Evolutionary conservation across 2,797 vertebrate genomes (phyloP).

Genomic region (Huso huso): DNA sequence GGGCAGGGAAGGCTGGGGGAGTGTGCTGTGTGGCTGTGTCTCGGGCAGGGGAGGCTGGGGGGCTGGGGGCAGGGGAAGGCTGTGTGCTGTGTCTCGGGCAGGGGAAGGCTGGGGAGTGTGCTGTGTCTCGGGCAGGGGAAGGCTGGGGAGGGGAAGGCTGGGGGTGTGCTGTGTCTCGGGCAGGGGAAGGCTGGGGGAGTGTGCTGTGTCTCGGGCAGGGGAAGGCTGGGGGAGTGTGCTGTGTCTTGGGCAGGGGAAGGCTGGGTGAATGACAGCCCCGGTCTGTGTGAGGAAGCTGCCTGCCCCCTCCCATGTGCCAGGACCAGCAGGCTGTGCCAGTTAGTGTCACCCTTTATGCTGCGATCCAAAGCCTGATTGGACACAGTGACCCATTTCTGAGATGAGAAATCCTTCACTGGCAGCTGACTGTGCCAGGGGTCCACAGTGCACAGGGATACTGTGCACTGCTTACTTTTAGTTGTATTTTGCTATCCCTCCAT

Average conservation of each 20-base stretch:
- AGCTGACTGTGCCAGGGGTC: not conserved
- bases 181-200: too few relatives aligned
- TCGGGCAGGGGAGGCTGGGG: too few relatives aligned
- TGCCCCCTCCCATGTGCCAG: slow-evolving; percentile 21
- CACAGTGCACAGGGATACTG: slow-evolving; percentile 26
- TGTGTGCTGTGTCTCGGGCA: too few relatives aligned
- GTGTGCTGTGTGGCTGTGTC: too few relatives aligned
- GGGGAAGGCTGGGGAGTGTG: slow-evolving; percentile 40
- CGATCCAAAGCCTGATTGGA: slow-evolving; percentile 52
- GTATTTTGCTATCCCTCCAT: slow-evolving; percentile 36
- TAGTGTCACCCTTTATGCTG: slow-evolving; percentile 39
- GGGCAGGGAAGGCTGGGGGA: slow-evolving; percentile 25
- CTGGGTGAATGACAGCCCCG: slow-evolving; percentile 46
- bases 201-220: too few relatives aligned
- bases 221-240: slow-evolving; percentile 20
- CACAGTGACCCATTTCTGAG: slow-evolving; percentile 46
- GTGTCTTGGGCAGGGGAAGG: slow-evolving; percentile 21
- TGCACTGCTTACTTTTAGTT: slow-evolving; percentile 46
- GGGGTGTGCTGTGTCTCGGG: too few relatives aligned
- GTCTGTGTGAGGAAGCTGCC: slow-evolving; percentile 27
- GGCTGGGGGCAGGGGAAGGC: too few relatives aligned
- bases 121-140: slow-evolving; percentile 48
- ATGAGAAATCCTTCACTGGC: not conserved
- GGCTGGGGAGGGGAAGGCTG: not conserved
- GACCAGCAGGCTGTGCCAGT: slow-evolving; percentile 39